Conservation (phyloP, 2,888 invertebrate species). For the Stenotaenia linearis region DNA sequence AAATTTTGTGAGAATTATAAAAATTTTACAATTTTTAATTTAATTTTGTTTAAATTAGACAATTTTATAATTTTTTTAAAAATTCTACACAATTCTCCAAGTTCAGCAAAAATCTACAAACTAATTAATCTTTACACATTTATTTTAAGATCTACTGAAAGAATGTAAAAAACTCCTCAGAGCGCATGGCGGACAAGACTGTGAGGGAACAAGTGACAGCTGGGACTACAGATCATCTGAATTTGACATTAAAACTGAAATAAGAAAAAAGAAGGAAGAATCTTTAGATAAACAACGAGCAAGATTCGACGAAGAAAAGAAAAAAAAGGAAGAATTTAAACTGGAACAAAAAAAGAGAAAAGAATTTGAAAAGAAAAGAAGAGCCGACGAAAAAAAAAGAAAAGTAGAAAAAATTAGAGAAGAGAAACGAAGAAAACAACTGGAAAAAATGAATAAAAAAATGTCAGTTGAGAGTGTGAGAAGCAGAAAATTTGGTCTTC, state of each 20-base stretch:
- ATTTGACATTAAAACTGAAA: neutral
- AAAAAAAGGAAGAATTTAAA: neutral
- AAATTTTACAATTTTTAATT: too few relatives aligned
- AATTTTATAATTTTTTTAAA: too few relatives aligned
- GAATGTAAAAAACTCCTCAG: neutral
- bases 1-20: too few relatives aligned
- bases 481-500: neutral
- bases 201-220: neutral
- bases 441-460: neutral
- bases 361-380: neutral
- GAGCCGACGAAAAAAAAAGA: neutral
- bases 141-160: neutral
- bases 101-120: too few relatives aligned
- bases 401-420: neutral
- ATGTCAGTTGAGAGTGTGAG: neutral
- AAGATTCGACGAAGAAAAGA: neutral
- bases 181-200: neutral
- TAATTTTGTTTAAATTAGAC: too few relatives aligned
- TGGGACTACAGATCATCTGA: neutral
- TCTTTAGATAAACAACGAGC: neutral
- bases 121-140: neutral
- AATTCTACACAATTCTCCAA: too few relatives aligned
- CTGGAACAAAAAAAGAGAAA: neutral
- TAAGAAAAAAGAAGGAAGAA: neutral
- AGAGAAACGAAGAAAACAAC: too few relatives aligned